phyloP scores from a whole-genome alignment of 2,888 invertebrate species.

The Eulithis testata region DNA sequence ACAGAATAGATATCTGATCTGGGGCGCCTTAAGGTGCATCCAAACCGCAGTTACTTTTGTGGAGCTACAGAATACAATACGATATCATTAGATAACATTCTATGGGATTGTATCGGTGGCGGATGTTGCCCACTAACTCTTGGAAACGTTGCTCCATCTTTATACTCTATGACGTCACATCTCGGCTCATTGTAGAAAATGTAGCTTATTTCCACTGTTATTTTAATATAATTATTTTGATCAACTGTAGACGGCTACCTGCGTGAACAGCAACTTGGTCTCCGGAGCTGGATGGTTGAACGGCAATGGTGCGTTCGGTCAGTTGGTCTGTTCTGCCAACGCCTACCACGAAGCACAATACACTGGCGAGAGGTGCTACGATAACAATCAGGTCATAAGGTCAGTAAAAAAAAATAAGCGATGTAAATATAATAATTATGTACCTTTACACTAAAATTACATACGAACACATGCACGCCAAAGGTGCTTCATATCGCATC shows the following conservation, averaged over 20 bases:
- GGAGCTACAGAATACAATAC: too few species aligned
- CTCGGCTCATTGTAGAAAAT: too few species aligned
- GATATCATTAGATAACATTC: too few species aligned
- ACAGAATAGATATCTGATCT: too few species aligned
- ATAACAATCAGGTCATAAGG: slow-evolving; percentile 73
- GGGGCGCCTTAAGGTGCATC: too few species aligned
- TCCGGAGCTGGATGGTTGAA: slow-evolving; percentile 68
- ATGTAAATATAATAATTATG: too few species aligned
- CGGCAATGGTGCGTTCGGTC: slow-evolving; percentile 64
- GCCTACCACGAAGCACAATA: slow-evolving; percentile 66
- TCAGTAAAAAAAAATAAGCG: slow-evolving; percentile 38
- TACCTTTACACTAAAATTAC: too few species aligned
- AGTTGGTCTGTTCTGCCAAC: slow-evolving; percentile 69
- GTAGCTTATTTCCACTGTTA: not conserved
- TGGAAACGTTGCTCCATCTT: too few species aligned
- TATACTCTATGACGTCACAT: too few species aligned
- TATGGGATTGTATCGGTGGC: too few species aligned
- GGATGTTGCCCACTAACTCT: too few species aligned
- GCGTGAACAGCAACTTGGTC: slow-evolving; percentile 59
- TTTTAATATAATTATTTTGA: not conserved
- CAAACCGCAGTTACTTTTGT: too few species aligned
- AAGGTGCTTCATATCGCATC: not conserved
- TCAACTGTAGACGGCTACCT: slow-evolving; percentile 61
- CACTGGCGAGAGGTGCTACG: slow-evolving; percentile 71
- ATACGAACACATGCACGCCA: not conserved